Evolutionary conservation across 1,140 invertebrate species (phyloP), one percentile per base, ranked within the genome.

Genomic region (Manduca sexta): DNA sequence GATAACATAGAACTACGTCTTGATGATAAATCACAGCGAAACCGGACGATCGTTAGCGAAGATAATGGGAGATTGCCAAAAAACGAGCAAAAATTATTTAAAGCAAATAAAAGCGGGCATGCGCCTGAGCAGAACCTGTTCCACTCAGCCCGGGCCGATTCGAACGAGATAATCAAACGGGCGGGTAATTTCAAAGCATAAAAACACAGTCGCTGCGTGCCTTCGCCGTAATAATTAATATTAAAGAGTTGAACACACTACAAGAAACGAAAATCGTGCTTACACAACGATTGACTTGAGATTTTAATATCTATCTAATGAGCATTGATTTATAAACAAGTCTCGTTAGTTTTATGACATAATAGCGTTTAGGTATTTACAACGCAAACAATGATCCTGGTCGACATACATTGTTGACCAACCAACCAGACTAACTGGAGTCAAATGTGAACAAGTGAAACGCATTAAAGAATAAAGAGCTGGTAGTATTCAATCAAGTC

Each of bases 61-160:
- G 76, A 82, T 82, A 82, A 82, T 77, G 72, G 70, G 58, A 71
- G 75, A 77, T 80, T 79, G 72, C 74, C 74, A 73, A 83, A 84
- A 45, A 84, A 80, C 43, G 67, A 76, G 71, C 70, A 84, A 83
- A 78, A 81, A 69, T 73, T 63, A 57, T 71, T 69, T 72, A 84
- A 76, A 84, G 66, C 74, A 84, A 84, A 83, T 78, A 83, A 83
- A 84, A 66, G 52, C 62, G 60, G 70, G 70, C 70, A 63, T 69
- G 68, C 69, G 63, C 59, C 56, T 58, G 21, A 55, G 56, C 52
- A 43, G 60, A 65, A 77, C 77, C 71, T 55, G 70, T 78, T 76
- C 38, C 47, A 45, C 50, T 57, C 64, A 56, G 60, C 49, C 59
- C 56, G 60, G 59, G 52, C 62, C 65, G 66, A 74, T 67, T 64